phyloP scores from a whole-genome alignment of 2,888 invertebrate genomes.

The Podabrus alpinus region DNA sequence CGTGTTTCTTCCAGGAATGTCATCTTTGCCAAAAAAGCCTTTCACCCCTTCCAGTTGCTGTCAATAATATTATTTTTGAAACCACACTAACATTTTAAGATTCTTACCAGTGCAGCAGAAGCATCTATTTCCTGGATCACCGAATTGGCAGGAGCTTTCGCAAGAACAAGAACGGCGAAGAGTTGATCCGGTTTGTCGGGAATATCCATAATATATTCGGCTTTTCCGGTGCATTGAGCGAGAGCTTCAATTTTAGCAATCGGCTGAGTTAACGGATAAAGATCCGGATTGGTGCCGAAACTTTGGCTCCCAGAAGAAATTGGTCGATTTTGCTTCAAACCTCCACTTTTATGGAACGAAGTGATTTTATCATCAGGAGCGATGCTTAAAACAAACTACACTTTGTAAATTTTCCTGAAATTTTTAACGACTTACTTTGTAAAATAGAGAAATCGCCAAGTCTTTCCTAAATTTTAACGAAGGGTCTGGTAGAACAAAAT shows the following conservation, averaged over 20 bases:
- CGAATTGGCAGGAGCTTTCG: conserved; percentile 48
- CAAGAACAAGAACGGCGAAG: conserved; percentile 67
- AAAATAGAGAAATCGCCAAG: conserved; percentile 75
- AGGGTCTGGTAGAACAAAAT: conserved; percentile 66
- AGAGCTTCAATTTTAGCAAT: conserved; percentile 74
- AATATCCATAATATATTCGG: conserved; percentile 67
- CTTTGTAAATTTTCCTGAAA: background rate
- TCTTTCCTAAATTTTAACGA: conserved; percentile 68
- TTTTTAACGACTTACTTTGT: conserved; percentile 62
- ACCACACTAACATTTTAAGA: background rate
- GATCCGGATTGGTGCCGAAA: conserved; percentile 68
- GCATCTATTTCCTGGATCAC: conserved; percentile 60
- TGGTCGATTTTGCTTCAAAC: conserved; percentile 62
- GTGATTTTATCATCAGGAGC: conserved; percentile 59
- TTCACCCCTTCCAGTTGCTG: conserved; percentile 70
- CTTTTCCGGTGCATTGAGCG: conserved; percentile 55
- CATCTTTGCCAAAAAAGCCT: conserved; percentile 65
- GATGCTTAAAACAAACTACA: conserved; percentile 62
- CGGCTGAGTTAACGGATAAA: conserved; percentile 77
- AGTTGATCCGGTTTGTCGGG: conserved; percentile 59
- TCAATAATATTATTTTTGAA: conserved; percentile 39
- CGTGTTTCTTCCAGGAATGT: conserved; percentile 72
- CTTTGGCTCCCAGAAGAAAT: conserved; percentile 71
- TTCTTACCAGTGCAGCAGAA: conserved; percentile 62
- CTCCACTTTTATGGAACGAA: conserved; percentile 62